Evolutionary conservation across 2,888 invertebrate species (phyloP).

Genomic region (Chironomus tentans): DNA sequence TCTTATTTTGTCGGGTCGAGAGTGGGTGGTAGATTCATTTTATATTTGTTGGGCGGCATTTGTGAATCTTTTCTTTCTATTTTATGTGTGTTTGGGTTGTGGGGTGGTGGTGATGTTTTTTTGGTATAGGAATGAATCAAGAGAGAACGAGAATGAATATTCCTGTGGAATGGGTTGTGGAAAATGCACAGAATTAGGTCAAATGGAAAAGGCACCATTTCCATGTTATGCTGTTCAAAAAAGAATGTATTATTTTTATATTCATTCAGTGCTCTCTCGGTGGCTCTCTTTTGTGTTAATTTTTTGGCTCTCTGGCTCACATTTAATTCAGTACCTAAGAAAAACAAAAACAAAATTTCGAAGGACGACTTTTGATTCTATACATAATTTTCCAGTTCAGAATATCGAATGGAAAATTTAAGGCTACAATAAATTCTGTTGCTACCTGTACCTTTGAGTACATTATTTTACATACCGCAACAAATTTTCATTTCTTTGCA

Average conservation of each 20-base stretch:
- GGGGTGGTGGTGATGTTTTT: not conserved
- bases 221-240: not conserved
- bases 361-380: not conserved
- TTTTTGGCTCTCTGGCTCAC: not conserved
- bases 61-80: not conserved
- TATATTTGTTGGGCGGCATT: not conserved
- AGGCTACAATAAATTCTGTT: too few relatives aligned
- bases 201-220: conserved; percentile 20
- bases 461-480: too few relatives aligned
- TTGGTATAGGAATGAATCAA: not conserved
- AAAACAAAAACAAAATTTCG: not conserved
- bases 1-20: not conserved
- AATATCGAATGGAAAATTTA: too few relatives aligned
- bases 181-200: conserved; percentile 20
- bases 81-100: not conserved
- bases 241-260: not conserved
- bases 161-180: not conserved
- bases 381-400: too few relatives aligned
- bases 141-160: not conserved
- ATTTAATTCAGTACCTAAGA: too few relatives aligned
- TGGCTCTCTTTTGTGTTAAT: not conserved
- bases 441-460: too few relatives aligned
- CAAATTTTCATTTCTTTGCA: too few relatives aligned
- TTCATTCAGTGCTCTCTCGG: not conserved
- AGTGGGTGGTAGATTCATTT: not conserved